A percentile compares a stretch with the other conserved stretches of the same genome.
Evolutionary conservation across 2,113 vertebrate species (phyloP).

Genomic region (Oreocharis arfaki): DNA sequence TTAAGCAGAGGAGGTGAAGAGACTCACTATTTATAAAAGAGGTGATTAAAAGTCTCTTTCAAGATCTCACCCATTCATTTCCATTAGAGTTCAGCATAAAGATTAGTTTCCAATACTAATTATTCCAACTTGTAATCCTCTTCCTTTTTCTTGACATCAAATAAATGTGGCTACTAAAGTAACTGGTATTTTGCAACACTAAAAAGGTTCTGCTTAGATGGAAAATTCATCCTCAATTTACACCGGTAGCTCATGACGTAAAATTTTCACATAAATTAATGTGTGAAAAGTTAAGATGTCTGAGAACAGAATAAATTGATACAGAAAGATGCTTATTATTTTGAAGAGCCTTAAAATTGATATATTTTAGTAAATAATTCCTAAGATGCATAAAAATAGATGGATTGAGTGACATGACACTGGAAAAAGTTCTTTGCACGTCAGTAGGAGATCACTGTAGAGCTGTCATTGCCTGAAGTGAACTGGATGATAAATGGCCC

Average conservation of each 20-base stretch:
- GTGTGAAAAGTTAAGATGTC: background rate
- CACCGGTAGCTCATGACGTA: background rate
- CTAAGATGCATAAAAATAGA: background rate
- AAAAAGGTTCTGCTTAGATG: background rate
- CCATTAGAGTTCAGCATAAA: background rate
- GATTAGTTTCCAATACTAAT: slow-evolving; percentile 38
- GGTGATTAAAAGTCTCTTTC: slow-evolving; percentile 3
- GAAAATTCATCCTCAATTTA: background rate
- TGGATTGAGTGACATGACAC: background rate
- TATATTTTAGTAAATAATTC: background rate
- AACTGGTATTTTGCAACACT: background rate
- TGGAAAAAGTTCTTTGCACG: background rate
- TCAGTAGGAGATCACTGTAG: background rate
- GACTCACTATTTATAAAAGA: background rate
- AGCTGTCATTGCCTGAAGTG: background rate
- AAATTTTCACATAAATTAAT: background rate
- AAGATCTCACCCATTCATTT: background rate
- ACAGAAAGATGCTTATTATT: background rate
- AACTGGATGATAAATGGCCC: background rate
- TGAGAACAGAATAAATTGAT: background rate
- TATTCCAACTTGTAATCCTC: slow-evolving; percentile 3
- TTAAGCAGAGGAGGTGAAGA: background rate
- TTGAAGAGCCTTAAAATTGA: background rate
- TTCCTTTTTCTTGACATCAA: slow-evolving; percentile 5
- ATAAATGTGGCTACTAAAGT: background rate